Evolutionary conservation across 92 coral and sea anemone genomes (phyloP).

Genomic region (Zoanthus sociatus): DNA sequence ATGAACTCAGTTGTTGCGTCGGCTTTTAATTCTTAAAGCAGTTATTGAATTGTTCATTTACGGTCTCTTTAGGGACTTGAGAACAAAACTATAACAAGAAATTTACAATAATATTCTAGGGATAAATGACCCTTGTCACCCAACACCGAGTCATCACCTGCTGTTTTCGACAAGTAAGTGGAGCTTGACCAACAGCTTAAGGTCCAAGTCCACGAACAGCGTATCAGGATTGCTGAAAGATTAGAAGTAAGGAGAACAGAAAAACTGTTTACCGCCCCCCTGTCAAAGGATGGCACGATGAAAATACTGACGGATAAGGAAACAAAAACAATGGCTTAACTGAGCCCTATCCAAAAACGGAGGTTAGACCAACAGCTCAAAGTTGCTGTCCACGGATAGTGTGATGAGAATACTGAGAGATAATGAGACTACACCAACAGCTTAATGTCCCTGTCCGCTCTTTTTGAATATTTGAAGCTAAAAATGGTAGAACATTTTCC

Average conservation of each 20-base stretch:
- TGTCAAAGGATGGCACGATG: no score
- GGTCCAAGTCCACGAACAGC: not conserved
- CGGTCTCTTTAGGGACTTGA: not conserved
- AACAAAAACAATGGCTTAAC: no score
- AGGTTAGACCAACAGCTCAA: no score
- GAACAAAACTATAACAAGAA: not conserved
- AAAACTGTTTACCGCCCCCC: no score
- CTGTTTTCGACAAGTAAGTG: not conserved
- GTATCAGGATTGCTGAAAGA: not conserved
- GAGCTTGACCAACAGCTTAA: not conserved
- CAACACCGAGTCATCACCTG: not conserved
- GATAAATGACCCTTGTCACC: not conserved
- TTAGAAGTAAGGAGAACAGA: not conserved
- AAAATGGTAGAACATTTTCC: no score
- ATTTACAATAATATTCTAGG: not conserved
- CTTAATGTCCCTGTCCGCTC: no score
- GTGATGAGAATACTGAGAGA: no score
- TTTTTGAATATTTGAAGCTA: no score
- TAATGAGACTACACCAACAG: no score
- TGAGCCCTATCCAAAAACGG: no score
- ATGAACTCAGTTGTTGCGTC: not conserved
- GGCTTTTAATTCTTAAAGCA: not conserved
- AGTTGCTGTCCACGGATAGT: no score
- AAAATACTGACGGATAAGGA: no score
- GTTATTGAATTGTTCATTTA: not conserved